These are phyloP conservation scores for Anodontia alba DNA, from an alignment of 2,888 invertebrate species.

Conservation along the genomic window DNA sequence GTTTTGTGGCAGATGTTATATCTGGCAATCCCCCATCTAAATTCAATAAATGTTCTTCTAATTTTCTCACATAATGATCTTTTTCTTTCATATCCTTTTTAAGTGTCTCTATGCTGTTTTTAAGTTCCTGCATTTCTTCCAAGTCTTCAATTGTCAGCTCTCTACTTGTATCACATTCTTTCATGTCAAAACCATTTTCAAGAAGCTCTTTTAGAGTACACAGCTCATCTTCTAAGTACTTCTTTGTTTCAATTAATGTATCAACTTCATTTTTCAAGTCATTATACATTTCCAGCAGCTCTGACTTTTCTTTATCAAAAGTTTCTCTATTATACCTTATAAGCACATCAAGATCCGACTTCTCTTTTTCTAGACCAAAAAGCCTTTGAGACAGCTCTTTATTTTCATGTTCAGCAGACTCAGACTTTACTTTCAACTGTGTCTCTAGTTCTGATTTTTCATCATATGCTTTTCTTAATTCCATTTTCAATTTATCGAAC, in stretches of 20 bases:
- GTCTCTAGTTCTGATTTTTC: conserved; percentile 42
- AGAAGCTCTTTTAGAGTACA: conserved; percentile 50
- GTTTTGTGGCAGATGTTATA: conserved; percentile 44
- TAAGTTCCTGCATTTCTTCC: conserved; percentile 59
- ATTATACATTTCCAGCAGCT: conserved; percentile 61
- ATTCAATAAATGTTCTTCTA: conserved; percentile 68
- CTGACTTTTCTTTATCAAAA: conserved; percentile 56
- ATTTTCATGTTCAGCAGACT: conserved; percentile 42
- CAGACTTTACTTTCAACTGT: conserved; percentile 28
- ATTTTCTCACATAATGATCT: conserved; percentile 65
- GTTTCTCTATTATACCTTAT: conserved; percentile 49
- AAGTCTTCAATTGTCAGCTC: conserved; percentile 53
- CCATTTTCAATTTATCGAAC: conserved; percentile 45
- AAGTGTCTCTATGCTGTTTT: conserved; percentile 54
- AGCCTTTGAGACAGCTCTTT: conserved; percentile 47
- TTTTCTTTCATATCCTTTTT: conserved; percentile 65
- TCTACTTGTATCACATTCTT: conserved; percentile 36
- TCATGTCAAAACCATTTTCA: conserved; percentile 38
- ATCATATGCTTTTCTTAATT: conserved; percentile 35
- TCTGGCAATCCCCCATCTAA: conserved; percentile 46
- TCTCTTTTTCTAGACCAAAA: conserved; percentile 41
- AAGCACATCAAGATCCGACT: conserved; percentile 39
- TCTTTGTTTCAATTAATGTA: conserved; percentile 54
- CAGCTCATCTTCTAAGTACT: conserved; percentile 55
- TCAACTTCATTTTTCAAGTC: conserved; percentile 61